Evolutionary conservation across 2,113 vertebrate genomes (phyloP), one percentile per base, ranked within the genome.

Genomic region (Phrynocephalus versicolor): DNA sequence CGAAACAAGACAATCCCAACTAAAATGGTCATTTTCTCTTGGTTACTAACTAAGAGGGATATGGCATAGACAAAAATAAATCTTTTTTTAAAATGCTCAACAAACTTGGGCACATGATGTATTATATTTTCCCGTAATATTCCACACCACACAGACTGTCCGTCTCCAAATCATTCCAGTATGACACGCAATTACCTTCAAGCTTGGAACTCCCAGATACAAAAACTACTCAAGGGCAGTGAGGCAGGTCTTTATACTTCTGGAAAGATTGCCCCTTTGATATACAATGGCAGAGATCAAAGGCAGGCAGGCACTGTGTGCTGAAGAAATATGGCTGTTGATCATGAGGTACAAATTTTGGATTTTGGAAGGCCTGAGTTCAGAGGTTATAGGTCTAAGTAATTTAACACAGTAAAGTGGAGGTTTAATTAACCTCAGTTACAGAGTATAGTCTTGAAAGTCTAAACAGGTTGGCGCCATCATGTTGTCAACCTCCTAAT

Each of bases 341-440:
- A 57, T 76, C 57, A 76, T 72, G 4, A 72, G 37, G 3, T 82
- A 82, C 62, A 82, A 70, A 58, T 82, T 60, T 83, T 64, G 30
- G 35, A 86, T 83, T 41, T 76, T 58, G 0, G 9, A 81, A 45
- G 75, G 64, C 35, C 14, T 0, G 30, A 72, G 18, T 82, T 80
- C 27, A 21, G 14, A 39, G 10, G 2, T 84, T 82, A 81, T 21
- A 70, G 39, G 35, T 87, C 14, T 0, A 0, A 51, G 77, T 15
- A 73, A 73, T 71, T 19, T 2, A 27, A 51, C 14, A n/a, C 51
- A 37, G 58, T 2, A 87, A 90, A 86, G 0, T 67, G 72, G 84
- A 25, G 12, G 79, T 78, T 87, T 87, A 87, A 85, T 85, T 78
- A 58, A 58, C 35, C 58, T 71, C 35, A 69, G 41, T 57, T 58